phyloP scores from a whole-genome alignment of 2,888 invertebrate genomes.

The Drosophila lacicola region DNA sequence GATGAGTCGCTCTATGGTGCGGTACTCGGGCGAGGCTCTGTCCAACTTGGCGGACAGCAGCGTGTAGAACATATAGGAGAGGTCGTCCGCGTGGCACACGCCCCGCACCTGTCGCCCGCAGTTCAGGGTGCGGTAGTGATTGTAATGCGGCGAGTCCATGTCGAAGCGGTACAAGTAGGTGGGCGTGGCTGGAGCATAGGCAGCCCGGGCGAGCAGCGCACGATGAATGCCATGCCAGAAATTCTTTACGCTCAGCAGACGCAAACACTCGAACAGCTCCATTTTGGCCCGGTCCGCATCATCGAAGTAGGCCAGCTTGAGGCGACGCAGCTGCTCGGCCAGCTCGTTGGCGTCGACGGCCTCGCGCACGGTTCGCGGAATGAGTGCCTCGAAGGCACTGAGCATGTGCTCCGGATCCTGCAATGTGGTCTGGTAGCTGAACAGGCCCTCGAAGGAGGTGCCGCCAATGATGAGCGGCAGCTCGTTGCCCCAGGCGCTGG shows the following conservation, averaged over 20 bases:
- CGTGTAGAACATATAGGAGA: slow-evolving; percentile 83
- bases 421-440: slow-evolving; percentile 69
- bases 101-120: slow-evolving; percentile 79
- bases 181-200: slow-evolving; percentile 64
- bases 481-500: slow-evolving; percentile 81
- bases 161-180: slow-evolving; percentile 84
- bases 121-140: slow-evolving; percentile 77
- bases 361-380: slow-evolving; percentile 78
- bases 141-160: slow-evolving; percentile 82
- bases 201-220: slow-evolving; percentile 71
- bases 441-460: slow-evolving; percentile 82
- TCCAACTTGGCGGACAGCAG: slow-evolving; percentile 63
- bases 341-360: slow-evolving; percentile 56
- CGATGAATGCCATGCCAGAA: slow-evolving; percentile 85
- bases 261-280: slow-evolving; percentile 66
- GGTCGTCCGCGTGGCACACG: slow-evolving; percentile 83
- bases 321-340: slow-evolving; percentile 48
- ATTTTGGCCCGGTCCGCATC: slow-evolving; percentile 49
- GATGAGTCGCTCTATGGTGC: slow-evolving; percentile 81
- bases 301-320: slow-evolving; percentile 73
- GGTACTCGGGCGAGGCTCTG: slow-evolving; percentile 71
- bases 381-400: slow-evolving; percentile 77
- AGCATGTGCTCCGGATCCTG: slow-evolving; percentile 75
- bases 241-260: slow-evolving; percentile 62
- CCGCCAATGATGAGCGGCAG: slow-evolving; percentile 83